Percentiles rank a stretch among this genome's conserved stretches.
Conservation (phyloP, 2,888 invertebrate species). For the Noctua comes region DNA sequence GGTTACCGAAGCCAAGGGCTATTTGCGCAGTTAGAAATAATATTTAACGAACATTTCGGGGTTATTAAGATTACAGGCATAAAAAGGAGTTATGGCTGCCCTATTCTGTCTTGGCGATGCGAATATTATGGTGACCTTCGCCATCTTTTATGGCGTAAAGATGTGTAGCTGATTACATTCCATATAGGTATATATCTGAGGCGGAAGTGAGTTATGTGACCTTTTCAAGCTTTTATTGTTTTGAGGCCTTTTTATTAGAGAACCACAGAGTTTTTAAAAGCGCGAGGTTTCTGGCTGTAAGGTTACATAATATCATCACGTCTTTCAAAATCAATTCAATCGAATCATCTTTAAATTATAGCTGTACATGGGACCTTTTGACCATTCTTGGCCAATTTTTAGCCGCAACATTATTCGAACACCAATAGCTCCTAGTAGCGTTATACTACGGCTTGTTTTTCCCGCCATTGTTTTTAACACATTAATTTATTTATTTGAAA, state of each 20-base stretch:
- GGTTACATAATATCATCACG: neutral
- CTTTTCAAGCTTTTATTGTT: constrained; percentile 15
- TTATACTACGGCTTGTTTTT: too few relatives aligned
- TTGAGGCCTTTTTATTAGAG: neutral
- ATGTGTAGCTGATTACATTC: constrained; percentile 42
- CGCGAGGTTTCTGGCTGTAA: neutral
- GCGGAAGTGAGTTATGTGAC: constrained; percentile 25
- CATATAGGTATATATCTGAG: constrained; percentile 7
- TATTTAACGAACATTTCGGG: constrained; percentile 55
- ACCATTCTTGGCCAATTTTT: too few relatives aligned
- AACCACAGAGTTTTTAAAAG: neutral
- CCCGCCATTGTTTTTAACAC: too few relatives aligned
- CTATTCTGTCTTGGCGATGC: constrained; percentile 47
- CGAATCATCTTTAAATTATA: neutral
- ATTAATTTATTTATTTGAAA: too few relatives aligned
- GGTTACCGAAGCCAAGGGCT: constrained; percentile 20
- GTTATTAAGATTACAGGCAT: constrained; percentile 56
- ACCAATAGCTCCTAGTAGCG: too few relatives aligned
- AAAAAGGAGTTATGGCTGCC: constrained; percentile 50
- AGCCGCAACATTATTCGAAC: too few relatives aligned
- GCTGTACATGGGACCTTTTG: too few relatives aligned
- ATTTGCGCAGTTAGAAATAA: constrained; percentile 54
- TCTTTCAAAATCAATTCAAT: neutral
- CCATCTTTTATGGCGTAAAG: constrained; percentile 40
- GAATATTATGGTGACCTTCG: constrained; percentile 45